A percentile compares a stretch with the other conserved stretches of the same genome.
These are phyloP conservation scores for Cyprinella venusta DNA, from an alignment of 2,797 vertebrate genomes.

Conservation along the genomic window DNA sequence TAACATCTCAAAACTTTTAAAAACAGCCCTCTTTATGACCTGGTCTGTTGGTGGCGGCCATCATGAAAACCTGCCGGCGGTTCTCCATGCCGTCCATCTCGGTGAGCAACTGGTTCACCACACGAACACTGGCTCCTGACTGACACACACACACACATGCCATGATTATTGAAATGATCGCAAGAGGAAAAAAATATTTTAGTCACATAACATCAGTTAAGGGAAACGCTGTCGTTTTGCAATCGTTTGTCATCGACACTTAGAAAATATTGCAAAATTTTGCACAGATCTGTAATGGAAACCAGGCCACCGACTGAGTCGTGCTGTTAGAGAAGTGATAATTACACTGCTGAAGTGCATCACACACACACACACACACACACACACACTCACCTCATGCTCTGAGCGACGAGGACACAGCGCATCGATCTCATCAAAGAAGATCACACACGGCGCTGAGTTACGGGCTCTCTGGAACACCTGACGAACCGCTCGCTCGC, in stretches of 20 bases:
- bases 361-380: no score
- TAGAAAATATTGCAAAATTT: neutral
- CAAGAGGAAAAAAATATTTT: neutral
- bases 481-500: conserved; percentile 92
- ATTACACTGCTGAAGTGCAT: no score
- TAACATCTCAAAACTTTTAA: neutral
- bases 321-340: no score
- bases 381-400: conserved; percentile 79
- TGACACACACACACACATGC: conserved; percentile 59
- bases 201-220: neutral
- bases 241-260: neutral
- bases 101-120: conserved; percentile 96
- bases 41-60: conserved; percentile 97
- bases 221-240: neutral
- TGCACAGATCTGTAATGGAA: neutral
- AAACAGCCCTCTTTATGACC: conserved; percentile 70
- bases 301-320: no score
- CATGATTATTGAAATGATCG: neutral
- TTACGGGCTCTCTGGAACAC: conserved; percentile 94
- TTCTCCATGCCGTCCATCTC: conserved; percentile 97
- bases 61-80: conserved; percentile 92
- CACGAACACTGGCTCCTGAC: conserved; percentile 90
- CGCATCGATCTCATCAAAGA: conserved; percentile 96
- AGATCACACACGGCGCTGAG: conserved; percentile 95
- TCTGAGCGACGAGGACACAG: conserved; percentile 94